Evolutionary conservation across 2,888 invertebrate species (phyloP).

Genomic region (Drosophila melanocephala): DNA sequence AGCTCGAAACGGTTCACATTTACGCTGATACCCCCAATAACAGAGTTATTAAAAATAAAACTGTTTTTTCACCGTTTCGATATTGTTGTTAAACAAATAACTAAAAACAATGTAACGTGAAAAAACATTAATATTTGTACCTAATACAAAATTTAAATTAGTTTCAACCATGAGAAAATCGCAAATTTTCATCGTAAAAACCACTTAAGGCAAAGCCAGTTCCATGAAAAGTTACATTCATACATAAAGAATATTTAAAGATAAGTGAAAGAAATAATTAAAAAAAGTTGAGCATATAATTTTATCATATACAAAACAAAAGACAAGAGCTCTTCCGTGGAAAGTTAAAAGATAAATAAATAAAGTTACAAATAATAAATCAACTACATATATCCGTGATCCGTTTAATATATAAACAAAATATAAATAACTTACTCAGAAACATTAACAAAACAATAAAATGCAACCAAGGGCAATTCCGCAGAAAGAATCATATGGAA

Average conservation of each 20-base stretch:
- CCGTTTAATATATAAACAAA: background rate
- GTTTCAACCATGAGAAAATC: background rate
- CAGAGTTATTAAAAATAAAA: background rate
- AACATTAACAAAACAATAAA: background rate
- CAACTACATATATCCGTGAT: background rate
- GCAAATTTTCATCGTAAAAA: no score
- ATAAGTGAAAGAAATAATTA: background rate
- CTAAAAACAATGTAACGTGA: background rate
- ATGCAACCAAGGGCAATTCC: background rate
- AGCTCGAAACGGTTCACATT: constrained; percentile 53
- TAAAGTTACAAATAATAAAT: background rate
- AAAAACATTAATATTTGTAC: background rate
- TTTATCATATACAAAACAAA: background rate
- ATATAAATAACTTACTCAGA: background rate
- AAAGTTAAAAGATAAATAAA: constrained; percentile 1
- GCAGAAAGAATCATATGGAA: background rate
- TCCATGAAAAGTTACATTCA: background rate
- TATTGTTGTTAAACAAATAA: background rate
- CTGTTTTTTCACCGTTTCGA: background rate
- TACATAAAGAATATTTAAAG: background rate
- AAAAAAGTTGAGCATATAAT: background rate
- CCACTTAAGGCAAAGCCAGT: no score
- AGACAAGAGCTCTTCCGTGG: background rate
- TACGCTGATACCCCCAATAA: constrained; percentile 4
- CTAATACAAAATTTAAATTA: background rate